Evolutionary conservation across 2,113 vertebrate species (phyloP).

Genomic region (Oncorhynchus clarkii): DNA sequence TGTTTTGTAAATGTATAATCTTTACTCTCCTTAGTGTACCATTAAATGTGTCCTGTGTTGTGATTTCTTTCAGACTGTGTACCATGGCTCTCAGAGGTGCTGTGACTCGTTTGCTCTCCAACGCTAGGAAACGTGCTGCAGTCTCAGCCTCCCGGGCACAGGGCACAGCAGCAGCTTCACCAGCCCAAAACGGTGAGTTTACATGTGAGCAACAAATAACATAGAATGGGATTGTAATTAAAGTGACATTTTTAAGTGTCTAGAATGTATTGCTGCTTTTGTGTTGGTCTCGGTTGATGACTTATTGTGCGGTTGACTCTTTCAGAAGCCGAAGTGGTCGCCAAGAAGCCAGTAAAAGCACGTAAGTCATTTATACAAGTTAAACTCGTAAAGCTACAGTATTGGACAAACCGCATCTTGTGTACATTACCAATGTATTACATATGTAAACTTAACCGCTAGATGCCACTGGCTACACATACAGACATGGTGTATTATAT

Average conservation of each 20-base stretch:
- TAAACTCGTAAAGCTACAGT: neutral
- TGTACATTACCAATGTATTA: neutral
- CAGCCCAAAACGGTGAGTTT: neutral
- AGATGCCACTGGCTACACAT: too few relatives aligned
- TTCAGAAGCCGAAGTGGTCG: slow-evolving; percentile 51
- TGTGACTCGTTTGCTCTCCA: slow-evolving; percentile 29
- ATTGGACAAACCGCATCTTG: neutral
- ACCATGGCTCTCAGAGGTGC: slow-evolving; percentile 51
- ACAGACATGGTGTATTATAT: neutral
- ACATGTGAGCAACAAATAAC: too few relatives aligned
- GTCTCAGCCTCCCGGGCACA: slow-evolving; percentile 27
- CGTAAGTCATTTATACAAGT: slow-evolving; percentile 36
- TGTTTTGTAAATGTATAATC: neutral
- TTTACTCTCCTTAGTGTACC: neutral
- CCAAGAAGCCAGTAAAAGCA: slow-evolving; percentile 42
- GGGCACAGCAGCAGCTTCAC: slow-evolving; percentile 25
- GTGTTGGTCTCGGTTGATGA: too few relatives aligned
- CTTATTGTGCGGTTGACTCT: neutral
- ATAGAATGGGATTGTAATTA: too few relatives aligned
- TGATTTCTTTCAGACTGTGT: neutral
- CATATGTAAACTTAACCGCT: too few relatives aligned
- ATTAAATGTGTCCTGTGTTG: neutral
- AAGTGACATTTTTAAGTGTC: neutral
- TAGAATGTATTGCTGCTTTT: neutral
- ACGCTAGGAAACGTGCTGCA: slow-evolving; percentile 8